phyloP scores from a whole-genome alignment of 1,140 invertebrate species.

The Phenacoccus solenopsis region DNA sequence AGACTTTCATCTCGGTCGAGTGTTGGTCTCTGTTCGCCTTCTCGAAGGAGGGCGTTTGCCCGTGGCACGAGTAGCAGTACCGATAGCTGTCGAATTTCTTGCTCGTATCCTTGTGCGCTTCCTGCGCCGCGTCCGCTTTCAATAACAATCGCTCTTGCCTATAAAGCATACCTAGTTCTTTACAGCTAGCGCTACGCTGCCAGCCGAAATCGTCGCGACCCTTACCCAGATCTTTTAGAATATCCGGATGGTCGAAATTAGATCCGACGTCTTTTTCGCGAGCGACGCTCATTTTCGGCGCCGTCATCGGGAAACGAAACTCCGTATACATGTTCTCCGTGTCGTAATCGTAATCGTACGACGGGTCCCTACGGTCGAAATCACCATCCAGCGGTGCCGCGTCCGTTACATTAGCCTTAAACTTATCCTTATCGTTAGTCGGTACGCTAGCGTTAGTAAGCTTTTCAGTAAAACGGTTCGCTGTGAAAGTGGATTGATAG shows the following conservation, averaged over 20 bases:
- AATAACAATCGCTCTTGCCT: neutral
- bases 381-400: neutral
- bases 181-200: conserved; percentile 63
- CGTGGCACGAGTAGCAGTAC: conserved; percentile 19
- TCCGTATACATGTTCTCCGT: conserved; percentile 27
- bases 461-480: conserved; percentile 1
- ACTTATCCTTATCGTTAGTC: too few species aligned
- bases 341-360: conserved; percentile 31
- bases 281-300: too few species aligned
- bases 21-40: conserved; percentile 23
- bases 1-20: conserved; percentile 45
- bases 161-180: conserved; percentile 23
- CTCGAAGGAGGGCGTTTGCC: conserved; percentile 20
- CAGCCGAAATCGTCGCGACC: conserved; percentile 37
- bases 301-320: conserved; percentile 24
- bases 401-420: neutral
- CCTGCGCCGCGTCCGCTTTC: neutral
- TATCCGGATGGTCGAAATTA: neutral
- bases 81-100: conserved; percentile 10
- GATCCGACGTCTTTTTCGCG: too few species aligned
- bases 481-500: neutral
- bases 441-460: neutral
- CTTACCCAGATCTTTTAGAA: neutral
- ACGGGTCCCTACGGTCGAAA: neutral
- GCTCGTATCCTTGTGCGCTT: neutral